phyloP scores from a whole-genome alignment of 2,888 invertebrate genomes.

The Saturnia japonica region DNA sequence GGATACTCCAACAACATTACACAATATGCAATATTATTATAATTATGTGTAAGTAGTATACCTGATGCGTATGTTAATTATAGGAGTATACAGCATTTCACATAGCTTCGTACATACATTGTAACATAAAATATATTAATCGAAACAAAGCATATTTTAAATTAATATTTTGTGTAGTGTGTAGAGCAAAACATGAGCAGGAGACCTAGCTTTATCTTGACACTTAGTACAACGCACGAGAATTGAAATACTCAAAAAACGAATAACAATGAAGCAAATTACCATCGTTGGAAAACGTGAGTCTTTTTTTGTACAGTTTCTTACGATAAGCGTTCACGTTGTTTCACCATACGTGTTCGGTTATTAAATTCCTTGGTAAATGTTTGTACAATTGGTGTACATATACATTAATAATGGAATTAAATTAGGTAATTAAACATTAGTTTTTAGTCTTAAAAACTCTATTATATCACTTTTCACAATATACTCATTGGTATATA shows the following conservation, averaged over 20 bases:
- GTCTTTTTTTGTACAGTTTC: conserved; percentile 11
- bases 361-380: background rate
- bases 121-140: too few species aligned
- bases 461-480: too few species aligned
- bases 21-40: too few species aligned
- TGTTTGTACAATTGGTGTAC: background rate
- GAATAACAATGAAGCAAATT: conserved; percentile 3
- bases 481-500: too few species aligned
- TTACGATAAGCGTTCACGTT: conserved; percentile 44
- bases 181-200: too few species aligned
- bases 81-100: too few species aligned
- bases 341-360: conserved; percentile 39
- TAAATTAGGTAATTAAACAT: background rate
- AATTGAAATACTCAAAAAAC: background rate
- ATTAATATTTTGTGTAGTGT: too few species aligned
- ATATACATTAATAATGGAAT: background rate
- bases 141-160: too few species aligned
- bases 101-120: too few species aligned
- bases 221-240: background rate
- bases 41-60: too few species aligned
- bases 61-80: too few species aligned
- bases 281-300: background rate
- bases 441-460: background rate
- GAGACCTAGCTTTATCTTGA: background rate
- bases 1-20: too few species aligned